Evolutionary conservation across 2,797 vertebrate genomes (phyloP).

Genomic region (Micromesistius poutassou): DNA sequence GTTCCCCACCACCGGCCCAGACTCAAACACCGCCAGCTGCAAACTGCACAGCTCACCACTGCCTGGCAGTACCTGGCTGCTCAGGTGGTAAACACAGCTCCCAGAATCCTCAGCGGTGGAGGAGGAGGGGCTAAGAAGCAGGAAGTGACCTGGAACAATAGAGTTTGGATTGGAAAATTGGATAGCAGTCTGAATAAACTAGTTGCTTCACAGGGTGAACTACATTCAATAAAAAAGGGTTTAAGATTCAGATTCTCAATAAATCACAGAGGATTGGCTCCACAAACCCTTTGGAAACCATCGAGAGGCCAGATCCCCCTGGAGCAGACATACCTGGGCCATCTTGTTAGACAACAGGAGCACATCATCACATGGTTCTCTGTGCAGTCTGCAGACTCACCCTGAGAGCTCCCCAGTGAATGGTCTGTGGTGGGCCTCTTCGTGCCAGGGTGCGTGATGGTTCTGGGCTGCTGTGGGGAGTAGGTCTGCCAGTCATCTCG

Average conservation of each 20-base stretch:
- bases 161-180: conserved; percentile 24
- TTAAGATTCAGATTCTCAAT: not conserved
- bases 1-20: conserved; percentile 64
- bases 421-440: conserved; percentile 66
- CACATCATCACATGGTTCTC: not conserved
- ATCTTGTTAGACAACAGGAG: not conserved
- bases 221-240: not conserved
- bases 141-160: conserved; percentile 72
- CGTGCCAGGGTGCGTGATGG: conserved; percentile 35
- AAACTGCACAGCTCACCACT: conserved; percentile 73
- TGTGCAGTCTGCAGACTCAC: conserved; percentile 60
- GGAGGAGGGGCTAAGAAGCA: conserved; percentile 68
- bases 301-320: not conserved
- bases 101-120: conserved; percentile 50
- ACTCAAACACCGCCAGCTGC: conserved; percentile 73
- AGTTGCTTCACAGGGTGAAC: no score
- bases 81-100: conserved; percentile 76
- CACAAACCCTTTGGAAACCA: not conserved
- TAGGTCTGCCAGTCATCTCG: conserved; percentile 78
- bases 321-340: not conserved
- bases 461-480: conserved; percentile 59
- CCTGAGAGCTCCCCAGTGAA: conserved; percentile 69
- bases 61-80: conserved; percentile 75
- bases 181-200: not conserved
- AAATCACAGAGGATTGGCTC: not conserved